Conservation (phyloP, 2,113 vertebrate species). For the Corythornis vintsioides region DNA sequence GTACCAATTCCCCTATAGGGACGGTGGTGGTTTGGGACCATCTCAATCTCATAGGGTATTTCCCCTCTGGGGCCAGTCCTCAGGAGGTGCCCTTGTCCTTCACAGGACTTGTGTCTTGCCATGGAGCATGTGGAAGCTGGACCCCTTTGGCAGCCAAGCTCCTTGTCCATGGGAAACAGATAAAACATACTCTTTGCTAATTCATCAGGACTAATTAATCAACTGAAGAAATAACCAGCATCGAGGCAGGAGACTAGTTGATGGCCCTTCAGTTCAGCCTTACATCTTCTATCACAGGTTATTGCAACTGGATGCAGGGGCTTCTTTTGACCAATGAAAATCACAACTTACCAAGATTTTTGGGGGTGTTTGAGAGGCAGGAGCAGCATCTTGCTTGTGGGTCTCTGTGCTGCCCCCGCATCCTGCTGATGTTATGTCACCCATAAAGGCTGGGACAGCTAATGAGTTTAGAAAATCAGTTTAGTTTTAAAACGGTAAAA, state of each 20-base stretch:
- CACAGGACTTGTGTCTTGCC: background rate
- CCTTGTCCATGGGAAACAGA: background rate
- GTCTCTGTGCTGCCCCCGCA: background rate
- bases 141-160: background rate
- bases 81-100: background rate
- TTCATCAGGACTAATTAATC: background rate
- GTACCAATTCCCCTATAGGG: too few relatives aligned
- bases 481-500: background rate
- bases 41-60: background rate
- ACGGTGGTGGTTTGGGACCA: background rate
- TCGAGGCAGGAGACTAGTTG: accelerated
- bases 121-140: background rate
- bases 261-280: background rate
- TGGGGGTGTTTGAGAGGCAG: background rate
- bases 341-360: background rate
- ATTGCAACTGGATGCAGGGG: background rate
- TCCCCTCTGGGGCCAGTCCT: background rate
- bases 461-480: background rate
- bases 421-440: background rate
- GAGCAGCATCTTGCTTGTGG: background rate
- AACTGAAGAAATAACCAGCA: background rate
- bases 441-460: background rate
- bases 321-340: background rate
- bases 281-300: background rate
- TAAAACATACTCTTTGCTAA: background rate